Conservation (phyloP, 2,888 invertebrate species). For the Scaptodrosophila latifasciaeformis region DNA sequence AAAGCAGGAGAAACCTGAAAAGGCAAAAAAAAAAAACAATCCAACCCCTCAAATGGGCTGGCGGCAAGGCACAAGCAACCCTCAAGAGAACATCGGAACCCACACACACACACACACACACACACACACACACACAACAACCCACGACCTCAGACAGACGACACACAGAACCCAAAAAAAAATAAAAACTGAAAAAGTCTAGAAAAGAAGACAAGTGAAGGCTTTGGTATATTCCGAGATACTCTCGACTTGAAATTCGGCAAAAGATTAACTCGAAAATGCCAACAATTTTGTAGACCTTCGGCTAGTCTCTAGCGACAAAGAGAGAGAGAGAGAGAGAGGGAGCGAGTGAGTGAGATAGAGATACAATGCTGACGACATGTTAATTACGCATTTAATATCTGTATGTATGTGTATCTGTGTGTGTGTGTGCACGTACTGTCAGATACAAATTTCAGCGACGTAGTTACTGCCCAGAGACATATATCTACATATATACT, state of each 20-base stretch:
- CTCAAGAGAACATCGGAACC: constrained; percentile 9
- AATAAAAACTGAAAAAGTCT: constrained; percentile 15
- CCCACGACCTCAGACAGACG: neutral
- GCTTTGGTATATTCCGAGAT: constrained; percentile 14
- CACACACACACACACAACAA: neutral
- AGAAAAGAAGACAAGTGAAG: constrained; percentile 15
- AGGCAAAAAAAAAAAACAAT: constrained; percentile 4
- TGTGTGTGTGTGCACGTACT: neutral
- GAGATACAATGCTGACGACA: constrained; percentile 22
- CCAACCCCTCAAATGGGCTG: constrained; percentile 9
- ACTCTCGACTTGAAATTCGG: constrained; percentile 25
- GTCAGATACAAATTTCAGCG: too few species aligned
- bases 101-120: neutral
- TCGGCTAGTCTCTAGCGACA: neutral
- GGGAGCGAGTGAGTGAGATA: neutral
- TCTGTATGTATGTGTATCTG: constrained; percentile 1
- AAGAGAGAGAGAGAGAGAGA: neutral
- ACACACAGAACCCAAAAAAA: constrained; percentile 11
- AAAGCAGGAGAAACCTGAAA: neutral
- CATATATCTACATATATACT: too few species aligned
- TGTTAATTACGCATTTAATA: constrained; percentile 45
- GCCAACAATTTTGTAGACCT: neutral
- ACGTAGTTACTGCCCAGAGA: too few species aligned
- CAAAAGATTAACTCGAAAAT: constrained; percentile 8
- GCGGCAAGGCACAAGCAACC: constrained; percentile 21